Base-by-base conservation (phyloP, 2,888 invertebrate genomes). In the Limnephilus marmoratus region DNA sequence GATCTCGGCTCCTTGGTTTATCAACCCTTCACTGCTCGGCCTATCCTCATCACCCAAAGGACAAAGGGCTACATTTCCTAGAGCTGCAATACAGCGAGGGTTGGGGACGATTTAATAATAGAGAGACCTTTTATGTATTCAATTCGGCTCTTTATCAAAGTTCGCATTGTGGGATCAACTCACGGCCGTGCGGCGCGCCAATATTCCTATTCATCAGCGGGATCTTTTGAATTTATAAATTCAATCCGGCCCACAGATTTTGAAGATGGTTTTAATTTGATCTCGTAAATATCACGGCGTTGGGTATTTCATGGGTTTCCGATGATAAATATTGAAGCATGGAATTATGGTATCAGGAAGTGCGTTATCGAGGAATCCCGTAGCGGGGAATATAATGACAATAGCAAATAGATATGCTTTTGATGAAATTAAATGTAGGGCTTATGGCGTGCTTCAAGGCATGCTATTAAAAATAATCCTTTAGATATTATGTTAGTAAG, bases 121-220 rank as follows among this genome's bases (percentile, higher is more conserved):
- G 87, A 87, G 68, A 87, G 68, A 49, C 87, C 87, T 87, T 86
- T 87, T 87, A 87, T 87, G 68, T 87, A 87, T 87, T 87, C 87
- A 53, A 87, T 87, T 87, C 87, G n/a, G 87, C 87, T 53, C 87
- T 68, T 87, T 87, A 53, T 87, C 68, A 68, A 87, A 87, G 53
- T 87, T 87, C 87, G 68, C 29, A 53, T 34, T 31, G 29, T 87
- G 29, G 53, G 87, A 87, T 87, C 87, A 29, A 37, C 53, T 87
- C 85, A 37, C 29, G 41, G 18, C 29, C 85, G 53, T 53, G 68
- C 68, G 87, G 87, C 53, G 31, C 15, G 87, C 34, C 87, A 87
- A 87, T 87, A 68, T 34, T 87, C 87, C 34, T 15, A 87, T 87
- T 87, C 87, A 87, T 87, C 87, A 87, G 24, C 24, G 68, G 15